phyloP scores from a whole-genome alignment of 2,113 vertebrate species.

The Cromileptes altivelis region DNA sequence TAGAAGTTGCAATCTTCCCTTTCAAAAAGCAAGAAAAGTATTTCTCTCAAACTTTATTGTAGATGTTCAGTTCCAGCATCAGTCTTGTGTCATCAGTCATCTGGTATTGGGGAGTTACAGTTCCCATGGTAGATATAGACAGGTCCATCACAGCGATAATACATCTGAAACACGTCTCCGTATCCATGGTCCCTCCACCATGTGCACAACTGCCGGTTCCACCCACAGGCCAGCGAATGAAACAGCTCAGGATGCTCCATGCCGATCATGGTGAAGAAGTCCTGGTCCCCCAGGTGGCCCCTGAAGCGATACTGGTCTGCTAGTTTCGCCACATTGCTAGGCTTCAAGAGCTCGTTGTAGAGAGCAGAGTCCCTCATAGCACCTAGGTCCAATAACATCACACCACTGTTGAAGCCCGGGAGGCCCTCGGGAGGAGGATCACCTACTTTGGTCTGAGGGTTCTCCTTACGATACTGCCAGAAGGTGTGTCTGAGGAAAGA shows the following conservation, averaged over 20 bases:
- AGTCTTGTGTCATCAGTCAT: constrained; percentile 81
- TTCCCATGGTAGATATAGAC: constrained; percentile 95
- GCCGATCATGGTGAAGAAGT: constrained; percentile 98
- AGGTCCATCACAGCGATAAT: constrained; percentile 91
- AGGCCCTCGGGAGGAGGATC: constrained; percentile 92
- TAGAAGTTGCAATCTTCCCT: neutral
- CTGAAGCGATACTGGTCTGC: constrained; percentile 93
- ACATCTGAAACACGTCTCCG: constrained; percentile 90
- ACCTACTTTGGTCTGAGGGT: constrained; percentile 91
- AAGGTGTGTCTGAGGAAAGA: constrained; percentile 91
- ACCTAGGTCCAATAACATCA: constrained; percentile 92
- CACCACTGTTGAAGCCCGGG: constrained; percentile 97
- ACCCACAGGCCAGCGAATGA: constrained; percentile 90
- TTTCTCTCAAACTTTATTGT: neutral
- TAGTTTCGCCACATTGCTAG: constrained; percentile 85
- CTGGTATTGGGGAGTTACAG: constrained; percentile 94
- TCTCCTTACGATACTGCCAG: constrained; percentile 97
- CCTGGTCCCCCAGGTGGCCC: constrained; percentile 97
- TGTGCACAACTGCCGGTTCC: constrained; percentile 97
- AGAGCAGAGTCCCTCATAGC: constrained; percentile 92
- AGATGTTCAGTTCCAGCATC: neutral
- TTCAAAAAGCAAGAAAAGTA: neutral
- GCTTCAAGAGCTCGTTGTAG: constrained; percentile 92
- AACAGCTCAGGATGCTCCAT: constrained; percentile 97
- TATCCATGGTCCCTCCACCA: constrained; percentile 99